phyloP scores from a whole-genome alignment of 2,797 vertebrate species.

The Pogonophryne albipinna region DNA sequence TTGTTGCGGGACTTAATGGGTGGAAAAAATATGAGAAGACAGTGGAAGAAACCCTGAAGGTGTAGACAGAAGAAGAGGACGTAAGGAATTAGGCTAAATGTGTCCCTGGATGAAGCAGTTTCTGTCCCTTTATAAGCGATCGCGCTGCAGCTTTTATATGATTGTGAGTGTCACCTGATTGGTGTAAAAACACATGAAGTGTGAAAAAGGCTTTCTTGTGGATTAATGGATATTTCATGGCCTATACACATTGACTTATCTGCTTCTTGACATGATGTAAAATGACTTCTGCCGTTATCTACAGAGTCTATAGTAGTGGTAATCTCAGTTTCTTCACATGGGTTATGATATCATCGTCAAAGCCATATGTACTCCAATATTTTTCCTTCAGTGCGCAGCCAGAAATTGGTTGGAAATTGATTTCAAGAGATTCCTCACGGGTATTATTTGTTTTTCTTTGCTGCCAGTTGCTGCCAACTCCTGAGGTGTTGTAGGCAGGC shows the following conservation, averaged over 20 bases:
- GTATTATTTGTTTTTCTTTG: constrained; percentile 18
- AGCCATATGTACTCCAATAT: constrained; percentile 13
- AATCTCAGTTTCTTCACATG: constrained; percentile 28
- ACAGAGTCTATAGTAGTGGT: constrained; percentile 10
- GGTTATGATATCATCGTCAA: constrained; percentile 23
- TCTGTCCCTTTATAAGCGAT: constrained; percentile 28
- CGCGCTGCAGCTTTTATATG: constrained; percentile 7
- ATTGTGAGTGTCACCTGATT: constrained; percentile 16
- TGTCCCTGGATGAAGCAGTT: constrained; percentile 18
- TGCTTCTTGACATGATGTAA: constrained; percentile 28
- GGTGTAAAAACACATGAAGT: constrained; percentile 17
- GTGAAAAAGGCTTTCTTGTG: constrained; percentile 3
- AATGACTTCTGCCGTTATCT: constrained; percentile 13
- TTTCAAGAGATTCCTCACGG: constrained; percentile 40
- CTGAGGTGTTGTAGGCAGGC: constrained; percentile 23
- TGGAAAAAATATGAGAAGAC: constrained; percentile 22
- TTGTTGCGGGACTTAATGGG: constrained; percentile 17
- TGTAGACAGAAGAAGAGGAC: constrained; percentile 11
- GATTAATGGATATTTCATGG: constrained; percentile 25
- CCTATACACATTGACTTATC: not conserved
- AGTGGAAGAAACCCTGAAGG: constrained; percentile 15
- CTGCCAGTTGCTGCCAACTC: constrained; percentile 28
- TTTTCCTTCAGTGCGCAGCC: constrained; percentile 18
- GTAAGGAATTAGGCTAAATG: constrained; percentile 17
- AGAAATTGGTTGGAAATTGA: constrained; percentile 32